Base-by-base conservation (phyloP, 2,113 vertebrate genomes). In the Silurus asotus region DNA sequence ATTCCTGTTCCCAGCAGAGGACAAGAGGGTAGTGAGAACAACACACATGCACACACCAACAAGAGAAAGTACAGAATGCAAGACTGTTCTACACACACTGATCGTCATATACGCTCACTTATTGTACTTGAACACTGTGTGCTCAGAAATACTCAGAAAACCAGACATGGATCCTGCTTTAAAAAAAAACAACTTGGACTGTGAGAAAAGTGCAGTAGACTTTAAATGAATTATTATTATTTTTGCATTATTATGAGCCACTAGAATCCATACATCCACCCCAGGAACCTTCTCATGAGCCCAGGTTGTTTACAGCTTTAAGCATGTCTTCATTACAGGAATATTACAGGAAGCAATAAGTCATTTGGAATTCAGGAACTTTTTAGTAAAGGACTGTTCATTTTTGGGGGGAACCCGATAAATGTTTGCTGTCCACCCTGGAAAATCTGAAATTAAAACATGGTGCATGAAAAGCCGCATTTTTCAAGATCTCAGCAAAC, bases 1-100 rank as follows among this genome's bases (percentile, higher is more conserved):
- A 94, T 93, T 94, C 93, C 92, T 88, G 92, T 93, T 94, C 90
- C 90, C 88, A 56, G 90, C 91, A 90, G 87, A 87, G 89, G 88
- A 89, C 90, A 80, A 48, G 65, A 83, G 75, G 82, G 61, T 14
- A 58, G 45, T 59, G 23, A 56, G 58, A 28, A 28, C 37, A 62
- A 64, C 61, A 87, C 74, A 70, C 28, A 84, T 13, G 55, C 45
- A 74, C 55, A 45, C 56, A 74, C 48, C 23, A 59, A 70, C 75
- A 86, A 72, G 10, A 65, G 48, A 81, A 79, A 81, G 51, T 25
- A 61, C 84, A 45, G 51, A 86, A 84, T 13, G 15, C 59, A 76
- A 79, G 79, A 79, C 62, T 69, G 59, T 85, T 76, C 62, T 67
- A 55, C 53, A 85, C 83, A 85, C 79, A 59, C 72, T 58, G 59